phyloP scores from a whole-genome alignment of 2,797 vertebrate genomes.

The Anolis apletophallus region DNA sequence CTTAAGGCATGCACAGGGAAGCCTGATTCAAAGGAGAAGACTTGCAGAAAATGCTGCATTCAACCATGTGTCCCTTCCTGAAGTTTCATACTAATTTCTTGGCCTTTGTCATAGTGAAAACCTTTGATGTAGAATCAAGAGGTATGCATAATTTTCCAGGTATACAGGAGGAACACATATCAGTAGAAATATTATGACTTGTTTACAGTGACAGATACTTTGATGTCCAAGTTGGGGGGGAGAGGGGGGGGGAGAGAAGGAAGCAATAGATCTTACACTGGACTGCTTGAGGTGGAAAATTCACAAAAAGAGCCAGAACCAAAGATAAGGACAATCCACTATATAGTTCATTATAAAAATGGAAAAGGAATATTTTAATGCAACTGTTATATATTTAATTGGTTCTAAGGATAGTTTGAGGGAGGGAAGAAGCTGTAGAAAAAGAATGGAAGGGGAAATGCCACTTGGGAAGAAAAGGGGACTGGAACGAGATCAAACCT shows the following conservation, averaged over 20 bases:
- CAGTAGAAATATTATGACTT: not conserved
- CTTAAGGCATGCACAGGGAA: not conserved
- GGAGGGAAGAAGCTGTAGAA: too few relatives aligned
- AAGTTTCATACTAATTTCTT: not conserved
- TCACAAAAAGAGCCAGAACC: not conserved
- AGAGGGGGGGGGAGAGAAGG: too few relatives aligned
- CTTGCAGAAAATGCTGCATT: not conserved
- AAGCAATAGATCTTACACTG: not conserved
- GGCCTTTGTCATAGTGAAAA: not conserved
- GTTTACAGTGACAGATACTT: not conserved
- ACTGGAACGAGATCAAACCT: too few relatives aligned
- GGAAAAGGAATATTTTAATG: too few relatives aligned
- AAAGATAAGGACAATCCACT: not conserved
- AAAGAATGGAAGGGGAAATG: too few relatives aligned
- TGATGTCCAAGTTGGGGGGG: not conserved
- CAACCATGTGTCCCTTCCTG: not conserved
- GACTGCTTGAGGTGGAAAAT: not conserved
- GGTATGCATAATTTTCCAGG: not conserved
- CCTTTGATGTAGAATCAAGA: not conserved
- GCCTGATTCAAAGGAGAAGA: not conserved
- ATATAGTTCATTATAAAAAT: not conserved
- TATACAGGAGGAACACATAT: not conserved
- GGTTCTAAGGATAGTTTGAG: too few relatives aligned
- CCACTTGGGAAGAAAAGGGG: too few relatives aligned
- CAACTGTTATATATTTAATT: too few relatives aligned